phyloP scores from a whole-genome alignment of 2,888 invertebrate species.

The Gisinianus flammeolus region DNA sequence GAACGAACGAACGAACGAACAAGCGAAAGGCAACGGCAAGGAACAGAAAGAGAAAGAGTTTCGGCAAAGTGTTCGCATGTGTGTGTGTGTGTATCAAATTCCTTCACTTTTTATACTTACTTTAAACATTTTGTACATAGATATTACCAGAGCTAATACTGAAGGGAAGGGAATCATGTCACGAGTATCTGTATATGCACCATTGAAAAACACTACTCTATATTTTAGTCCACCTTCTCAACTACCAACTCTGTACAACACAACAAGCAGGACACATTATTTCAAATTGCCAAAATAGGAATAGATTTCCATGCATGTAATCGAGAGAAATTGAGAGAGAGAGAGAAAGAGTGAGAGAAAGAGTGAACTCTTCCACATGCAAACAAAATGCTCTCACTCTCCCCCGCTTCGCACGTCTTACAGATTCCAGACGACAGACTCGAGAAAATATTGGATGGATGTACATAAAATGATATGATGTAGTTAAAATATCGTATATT shows the following conservation, averaged over 20 bases:
- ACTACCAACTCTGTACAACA: not conserved
- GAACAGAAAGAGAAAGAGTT: not conserved
- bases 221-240: conserved; percentile 32
- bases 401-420: not conserved
- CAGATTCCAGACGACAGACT: too few species aligned
- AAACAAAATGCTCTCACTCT: conserved; percentile 1
- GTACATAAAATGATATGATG: too few species aligned
- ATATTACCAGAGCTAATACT: not conserved
- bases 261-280: conserved; percentile 28
- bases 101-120: not conserved
- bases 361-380: not conserved
- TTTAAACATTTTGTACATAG: not conserved
- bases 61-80: not conserved
- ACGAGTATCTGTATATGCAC: not conserved
- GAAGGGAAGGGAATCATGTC: not conserved
- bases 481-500: too few species aligned
- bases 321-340: not conserved
- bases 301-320: conserved; percentile 9
- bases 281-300: conserved; percentile 21
- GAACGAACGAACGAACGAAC: not conserved
- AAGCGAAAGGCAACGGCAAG: not conserved
- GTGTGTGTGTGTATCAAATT: not conserved
- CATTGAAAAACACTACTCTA: not conserved
- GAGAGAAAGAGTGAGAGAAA: not conserved
- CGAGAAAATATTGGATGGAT: too few species aligned